Evolutionary conservation across 2,797 vertebrate species (phyloP), one percentile per base, ranked within the genome.

Genomic region (Toxotes lorentzi): DNA sequence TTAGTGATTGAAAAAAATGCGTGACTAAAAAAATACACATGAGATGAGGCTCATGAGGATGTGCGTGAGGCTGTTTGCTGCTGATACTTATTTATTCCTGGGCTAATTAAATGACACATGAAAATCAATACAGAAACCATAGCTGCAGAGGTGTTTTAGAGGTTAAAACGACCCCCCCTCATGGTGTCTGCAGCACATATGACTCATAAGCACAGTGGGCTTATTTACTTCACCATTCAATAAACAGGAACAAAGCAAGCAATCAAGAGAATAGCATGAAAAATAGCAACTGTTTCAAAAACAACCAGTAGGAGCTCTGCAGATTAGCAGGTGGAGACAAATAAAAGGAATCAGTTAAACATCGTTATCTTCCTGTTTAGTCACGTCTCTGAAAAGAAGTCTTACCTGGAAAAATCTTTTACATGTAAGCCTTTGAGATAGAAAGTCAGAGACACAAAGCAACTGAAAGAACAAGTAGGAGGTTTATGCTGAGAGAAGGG

Each of bases 121-220:
- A 70, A 72, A 86, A 75, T 71, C 73, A 69, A 82, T 70, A 51
- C 4, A 58, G 45, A 62, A 30, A 66, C 27, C 5, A 30, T 63
- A 77, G 23, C n/a, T 68, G 23, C 58, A 75, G 71, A 62, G 35
- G 23, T 51, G 61, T 64, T 68, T 43, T 9, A 34, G 43, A 76
- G 67, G 70, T 72, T 61, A 24, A 45, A 67, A 40, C 1, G 5
- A 72, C 16, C 24, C n/a, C 79, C 78, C 27, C 27, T 65, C 23
- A 7, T 1, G 2, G 60, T 34, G 65, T 64, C 61, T 48, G 76
- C 73, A 63, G 17, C 30, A 34, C 57, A 79, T 47, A 57, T 79
- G 78, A 85, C 54, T 87, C 80, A 87, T 62, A 54, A 67, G 59
- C 78, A 64, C 67, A 70, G 78, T 48, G 24, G 50, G 72, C 62